Conservation (phyloP, 2,113 vertebrate genomes). For the Odobenus rosmarus region DNA sequence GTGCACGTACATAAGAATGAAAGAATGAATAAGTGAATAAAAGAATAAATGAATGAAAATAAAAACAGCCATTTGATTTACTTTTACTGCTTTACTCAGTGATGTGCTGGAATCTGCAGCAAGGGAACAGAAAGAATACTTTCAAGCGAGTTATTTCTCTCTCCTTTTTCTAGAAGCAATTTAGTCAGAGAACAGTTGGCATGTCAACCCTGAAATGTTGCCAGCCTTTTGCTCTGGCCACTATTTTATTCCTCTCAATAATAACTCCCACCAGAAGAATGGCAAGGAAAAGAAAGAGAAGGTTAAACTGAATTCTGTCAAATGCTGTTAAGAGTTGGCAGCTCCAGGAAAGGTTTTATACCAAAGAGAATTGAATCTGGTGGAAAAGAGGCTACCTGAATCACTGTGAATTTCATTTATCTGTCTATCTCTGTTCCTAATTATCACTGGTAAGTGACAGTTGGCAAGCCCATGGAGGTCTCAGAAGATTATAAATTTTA, state of each 20-base stretch:
- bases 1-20: not conserved
- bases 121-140: not conserved
- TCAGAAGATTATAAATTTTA: not conserved
- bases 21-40: not conserved
- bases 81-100: not conserved
- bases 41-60: not conserved
- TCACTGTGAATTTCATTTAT: conserved; percentile 36
- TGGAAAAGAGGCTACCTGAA: not conserved
- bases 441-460: conserved; percentile 39
- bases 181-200: conserved; percentile 64
- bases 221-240: conserved; percentile 46
- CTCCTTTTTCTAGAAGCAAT: conserved; percentile 55
- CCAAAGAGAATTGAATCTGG: conserved; percentile 55
- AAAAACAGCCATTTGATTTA: not conserved
- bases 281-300: conserved; percentile 64
- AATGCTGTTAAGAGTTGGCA: conserved; percentile 60
- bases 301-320: conserved; percentile 67
- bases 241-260: conserved; percentile 48
- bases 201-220: conserved; percentile 53
- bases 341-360: conserved; percentile 52
- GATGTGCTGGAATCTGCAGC: not conserved
- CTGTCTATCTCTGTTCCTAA: not conserved
- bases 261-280: conserved; percentile 55
- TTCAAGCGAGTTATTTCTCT: conserved; percentile 54
- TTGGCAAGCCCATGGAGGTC: not conserved